Evolutionary conservation across 2,113 vertebrate species (phyloP).

Genomic region (Platycercus adscitus): DNA sequence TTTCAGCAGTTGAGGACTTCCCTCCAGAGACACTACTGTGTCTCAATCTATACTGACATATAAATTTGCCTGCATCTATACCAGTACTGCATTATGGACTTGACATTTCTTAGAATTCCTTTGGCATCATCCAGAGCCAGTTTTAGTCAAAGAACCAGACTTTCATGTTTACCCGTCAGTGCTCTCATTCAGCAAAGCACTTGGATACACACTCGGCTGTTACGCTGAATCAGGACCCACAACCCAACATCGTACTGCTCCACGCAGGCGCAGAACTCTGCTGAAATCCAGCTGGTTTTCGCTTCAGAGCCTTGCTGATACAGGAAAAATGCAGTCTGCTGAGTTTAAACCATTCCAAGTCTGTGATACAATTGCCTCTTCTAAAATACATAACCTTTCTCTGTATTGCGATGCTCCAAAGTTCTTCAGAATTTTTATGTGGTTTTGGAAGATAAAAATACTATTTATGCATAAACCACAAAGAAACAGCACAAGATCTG

Average conservation of each 20-base stretch:
- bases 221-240: neutral
- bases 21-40: neutral
- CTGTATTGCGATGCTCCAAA: neutral
- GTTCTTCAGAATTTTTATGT: neutral
- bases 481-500: neutral
- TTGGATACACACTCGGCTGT: fast-evolving
- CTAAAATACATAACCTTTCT: neutral
- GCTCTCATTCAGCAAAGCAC: neutral
- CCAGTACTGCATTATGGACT: neutral
- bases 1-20: neutral
- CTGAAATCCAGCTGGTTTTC: neutral
- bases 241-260: neutral
- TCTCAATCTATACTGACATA: neutral
- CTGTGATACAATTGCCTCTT: neutral
- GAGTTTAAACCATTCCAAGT: neutral
- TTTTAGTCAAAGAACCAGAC: neutral
- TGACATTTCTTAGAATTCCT: neutral
- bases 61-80: neutral
- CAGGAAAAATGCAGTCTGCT: neutral
- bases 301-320: neutral
- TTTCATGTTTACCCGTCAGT: neutral
- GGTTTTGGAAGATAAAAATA: neutral
- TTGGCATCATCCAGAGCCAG: neutral
- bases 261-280: neutral
- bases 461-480: neutral